Percentiles rank a stretch among this genome's conserved stretches.
These are phyloP conservation scores for Smutsia gigantea DNA, from an alignment of 2,797 vertebrate species.

Conservation along the genomic window DNA sequence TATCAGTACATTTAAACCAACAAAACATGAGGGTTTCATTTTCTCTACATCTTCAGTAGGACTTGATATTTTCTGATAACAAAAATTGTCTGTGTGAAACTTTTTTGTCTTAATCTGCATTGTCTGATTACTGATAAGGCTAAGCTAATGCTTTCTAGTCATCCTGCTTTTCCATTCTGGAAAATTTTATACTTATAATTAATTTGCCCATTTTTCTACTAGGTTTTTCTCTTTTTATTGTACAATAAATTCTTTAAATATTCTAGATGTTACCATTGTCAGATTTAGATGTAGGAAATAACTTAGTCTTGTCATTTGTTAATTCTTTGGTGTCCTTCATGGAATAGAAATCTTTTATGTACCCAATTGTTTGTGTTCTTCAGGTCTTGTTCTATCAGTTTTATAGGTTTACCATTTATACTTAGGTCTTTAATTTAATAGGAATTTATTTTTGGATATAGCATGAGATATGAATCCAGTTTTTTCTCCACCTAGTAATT, in stretches of 20 bases:
- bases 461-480: not conserved
- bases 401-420: constrained; percentile 5
- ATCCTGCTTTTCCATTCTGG: not conserved
- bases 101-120: constrained; percentile 18
- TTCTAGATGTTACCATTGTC: not conserved
- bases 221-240: constrained; percentile 27
- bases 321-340: not conserved
- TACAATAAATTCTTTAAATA: not conserved
- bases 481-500: constrained; percentile 24
- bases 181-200: not conserved
- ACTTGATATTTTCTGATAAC: not conserved
- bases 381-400: not conserved
- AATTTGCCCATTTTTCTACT: not conserved
- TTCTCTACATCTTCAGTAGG: not conserved
- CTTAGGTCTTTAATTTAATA: constrained; percentile 8
- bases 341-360: not conserved
- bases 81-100: not conserved
- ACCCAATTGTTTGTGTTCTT: not conserved
- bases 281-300: not conserved
- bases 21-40: not conserved
- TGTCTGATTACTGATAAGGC: not conserved
- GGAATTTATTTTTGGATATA: not conserved
- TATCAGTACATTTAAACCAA: not conserved
- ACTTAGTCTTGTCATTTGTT: not conserved
- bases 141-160: not conserved